Evolutionary conservation across 2,797 vertebrate species (phyloP).

Genomic region (Malacoraja senta): DNA sequence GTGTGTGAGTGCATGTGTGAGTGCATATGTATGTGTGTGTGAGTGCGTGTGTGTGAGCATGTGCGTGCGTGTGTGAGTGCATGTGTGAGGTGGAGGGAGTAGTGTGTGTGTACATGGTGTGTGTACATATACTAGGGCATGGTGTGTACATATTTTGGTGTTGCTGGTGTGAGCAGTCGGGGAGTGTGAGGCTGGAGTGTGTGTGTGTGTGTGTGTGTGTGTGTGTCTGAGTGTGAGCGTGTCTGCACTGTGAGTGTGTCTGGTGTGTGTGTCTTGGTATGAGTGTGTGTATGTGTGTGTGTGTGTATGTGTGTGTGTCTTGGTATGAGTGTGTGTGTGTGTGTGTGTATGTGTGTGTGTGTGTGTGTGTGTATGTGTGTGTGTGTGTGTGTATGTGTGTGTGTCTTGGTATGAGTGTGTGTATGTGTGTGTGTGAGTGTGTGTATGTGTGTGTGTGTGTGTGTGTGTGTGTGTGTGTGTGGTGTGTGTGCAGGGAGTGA

Average conservation of each 20-base stretch:
- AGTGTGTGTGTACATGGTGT: neutral
- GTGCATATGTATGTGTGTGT: neutral
- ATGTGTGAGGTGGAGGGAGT: neutral
- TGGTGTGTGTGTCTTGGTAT: neutral
- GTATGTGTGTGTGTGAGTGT: neutral
- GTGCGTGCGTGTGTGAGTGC: neutral
- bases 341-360: neutral
- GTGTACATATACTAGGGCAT: neutral
- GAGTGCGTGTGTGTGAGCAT: too few relatives aligned
- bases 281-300: neutral
- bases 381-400: neutral
- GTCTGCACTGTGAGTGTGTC: neutral
- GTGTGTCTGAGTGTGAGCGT: neutral
- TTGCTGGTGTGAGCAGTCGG: neutral
- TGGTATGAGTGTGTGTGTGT: neutral
- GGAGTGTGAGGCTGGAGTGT: neutral
- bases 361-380: neutral
- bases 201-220: neutral
- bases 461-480: neutral
- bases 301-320: neutral
- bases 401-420: neutral
- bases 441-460: neutral
- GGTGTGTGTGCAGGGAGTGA: neutral
- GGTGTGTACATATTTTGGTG: too few relatives aligned
- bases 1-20: neutral